These are phyloP conservation scores for Chelonoidis abingdonii DNA, from an alignment of 2,113 vertebrate genomes.

Conservation along the genomic window DNA sequence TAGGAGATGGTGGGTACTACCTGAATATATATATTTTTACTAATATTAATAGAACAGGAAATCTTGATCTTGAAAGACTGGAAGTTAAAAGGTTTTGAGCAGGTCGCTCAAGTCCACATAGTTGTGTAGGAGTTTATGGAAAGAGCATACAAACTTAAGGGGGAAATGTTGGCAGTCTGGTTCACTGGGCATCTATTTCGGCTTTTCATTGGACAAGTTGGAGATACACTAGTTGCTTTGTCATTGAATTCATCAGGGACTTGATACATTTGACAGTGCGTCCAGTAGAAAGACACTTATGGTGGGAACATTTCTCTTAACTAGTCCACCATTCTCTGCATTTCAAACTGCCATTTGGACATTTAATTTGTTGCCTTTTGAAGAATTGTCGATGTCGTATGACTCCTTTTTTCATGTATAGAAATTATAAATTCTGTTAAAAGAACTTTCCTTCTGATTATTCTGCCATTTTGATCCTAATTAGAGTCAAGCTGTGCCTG, in stretches of 20 bases:
- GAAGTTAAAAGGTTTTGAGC: not conserved
- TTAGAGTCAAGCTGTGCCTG: not conserved
- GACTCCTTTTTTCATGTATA: not conserved
- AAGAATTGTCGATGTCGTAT: not conserved
- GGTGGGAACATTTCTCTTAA: not conserved
- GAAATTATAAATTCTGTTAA: not conserved
- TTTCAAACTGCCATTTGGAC: not conserved
- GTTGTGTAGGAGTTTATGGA: not conserved
- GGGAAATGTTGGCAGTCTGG: not conserved
- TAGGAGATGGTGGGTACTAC: not conserved
- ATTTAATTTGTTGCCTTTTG: not conserved
- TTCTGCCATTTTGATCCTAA: not conserved
- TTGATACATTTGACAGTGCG: not conserved
- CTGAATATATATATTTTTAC: not conserved
- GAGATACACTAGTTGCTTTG: not conserved
- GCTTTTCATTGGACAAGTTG: not conserved
- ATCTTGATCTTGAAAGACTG: not conserved
- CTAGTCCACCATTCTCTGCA: rapidly evolving
- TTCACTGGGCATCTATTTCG: not conserved
- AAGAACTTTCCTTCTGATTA: not conserved
- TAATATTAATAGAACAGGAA: not conserved
- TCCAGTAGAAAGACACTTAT: not conserved
- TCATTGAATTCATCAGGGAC: not conserved
- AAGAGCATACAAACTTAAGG: not conserved
- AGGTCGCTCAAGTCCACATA: not conserved